Evolutionary conservation across 2,888 invertebrate genomes (phyloP), one percentile per base, ranked within the genome.

Genomic region (Pedicia rivosa): DNA sequence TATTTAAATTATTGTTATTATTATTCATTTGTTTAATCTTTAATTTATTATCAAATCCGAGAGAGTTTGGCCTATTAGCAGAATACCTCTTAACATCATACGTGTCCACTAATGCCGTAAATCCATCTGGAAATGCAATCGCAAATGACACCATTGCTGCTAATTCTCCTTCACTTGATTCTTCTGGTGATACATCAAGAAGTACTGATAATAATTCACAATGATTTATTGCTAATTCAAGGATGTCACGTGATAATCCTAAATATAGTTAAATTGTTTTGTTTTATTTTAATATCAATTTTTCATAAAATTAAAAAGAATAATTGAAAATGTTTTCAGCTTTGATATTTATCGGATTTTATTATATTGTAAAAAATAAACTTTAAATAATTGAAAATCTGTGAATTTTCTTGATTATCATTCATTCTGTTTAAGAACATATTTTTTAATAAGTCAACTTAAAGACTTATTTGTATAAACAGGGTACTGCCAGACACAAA

Each of bases 41-140:
- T n/a, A n/a, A n/a, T n/a, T n/a, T n/a, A 32, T 32, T 35, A 35
- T 12, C 25, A 35, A 16, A 35, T 35, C 35, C 35, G 35, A 35
- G 35, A 35, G 35, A 35, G 35, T 53, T 54, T 56, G 55, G 59
- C 57, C 58, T 58, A 60, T 48, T 60, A 59, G 58, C 62, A 56
- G 61, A 70, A 71, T 80, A 95, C 94, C 87, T 90, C 72, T 92
- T 81, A 62, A 94, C 91, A 73, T 98, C 95, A 66, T 97, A 98
- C 53, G 97, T 98, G 66, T 98, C 97, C 62, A 98, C 86, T 50
- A 98, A 76, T 37, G 94, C 94, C 67, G 92, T 72, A 67, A 98
- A 94, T 50, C 82, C 80, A 51, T 86, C 74, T 5, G 97, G 97
- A 66, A 97, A 98, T 40, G 97, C 91, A 56, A 88, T 75, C 40